phyloP scores from a whole-genome alignment of 1,140 invertebrate genomes.

The Hirudo medicinalis region DNA sequence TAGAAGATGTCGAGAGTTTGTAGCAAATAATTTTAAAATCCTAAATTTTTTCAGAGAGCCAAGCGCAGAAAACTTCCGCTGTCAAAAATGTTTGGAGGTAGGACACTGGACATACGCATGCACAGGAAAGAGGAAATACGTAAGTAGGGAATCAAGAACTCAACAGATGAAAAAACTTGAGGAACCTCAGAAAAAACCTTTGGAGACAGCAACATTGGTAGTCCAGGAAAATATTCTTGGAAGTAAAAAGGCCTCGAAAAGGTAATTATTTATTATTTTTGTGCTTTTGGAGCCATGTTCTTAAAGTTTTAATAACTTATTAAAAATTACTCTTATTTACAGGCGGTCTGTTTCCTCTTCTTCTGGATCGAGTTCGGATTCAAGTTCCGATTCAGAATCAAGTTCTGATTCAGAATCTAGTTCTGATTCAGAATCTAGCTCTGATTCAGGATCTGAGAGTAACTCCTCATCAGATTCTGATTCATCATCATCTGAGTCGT shows the following conservation, averaged over 20 bases:
- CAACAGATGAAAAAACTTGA: constrained; percentile 50
- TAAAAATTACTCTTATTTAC: background rate
- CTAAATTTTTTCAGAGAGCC: constrained; percentile 28
- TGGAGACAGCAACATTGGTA: background rate
- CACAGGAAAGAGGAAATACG: constrained; percentile 72
- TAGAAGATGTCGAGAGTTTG: too few relatives aligned
- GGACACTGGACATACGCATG: constrained; percentile 88
- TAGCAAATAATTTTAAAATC: too few relatives aligned
- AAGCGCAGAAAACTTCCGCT: constrained; percentile 48
- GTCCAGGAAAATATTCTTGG: background rate
- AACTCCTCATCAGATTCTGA: too few relatives aligned
- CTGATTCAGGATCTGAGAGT: too few relatives aligned
- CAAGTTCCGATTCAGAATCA: too few relatives aligned
- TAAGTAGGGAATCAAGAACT: constrained; percentile 65
- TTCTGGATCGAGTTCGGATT: too few relatives aligned
- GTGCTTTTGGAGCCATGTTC: background rate
- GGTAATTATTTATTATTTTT: constrained; percentile 1
- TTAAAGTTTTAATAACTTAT: background rate
- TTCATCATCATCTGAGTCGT: too few relatives aligned
- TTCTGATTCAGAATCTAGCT: too few relatives aligned
- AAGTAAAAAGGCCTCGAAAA: background rate
- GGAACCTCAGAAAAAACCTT: constrained; percentile 42
- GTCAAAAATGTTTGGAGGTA: constrained; percentile 77
- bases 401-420: too few relatives aligned
- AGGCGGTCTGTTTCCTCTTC: too few relatives aligned